Conservation (phyloP, 2,797 vertebrate genomes). For the Megaceryle alcyon region DNA sequence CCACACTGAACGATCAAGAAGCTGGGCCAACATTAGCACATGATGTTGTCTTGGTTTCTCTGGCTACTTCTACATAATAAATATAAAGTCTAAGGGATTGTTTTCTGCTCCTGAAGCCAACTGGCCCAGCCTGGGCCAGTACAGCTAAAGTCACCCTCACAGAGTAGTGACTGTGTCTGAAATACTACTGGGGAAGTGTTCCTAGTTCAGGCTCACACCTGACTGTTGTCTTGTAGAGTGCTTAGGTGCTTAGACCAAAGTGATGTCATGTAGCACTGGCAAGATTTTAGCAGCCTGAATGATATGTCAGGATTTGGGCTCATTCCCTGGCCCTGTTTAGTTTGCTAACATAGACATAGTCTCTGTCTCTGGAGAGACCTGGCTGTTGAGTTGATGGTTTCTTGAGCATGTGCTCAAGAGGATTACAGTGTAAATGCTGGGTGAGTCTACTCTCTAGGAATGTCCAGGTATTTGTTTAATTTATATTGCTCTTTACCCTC, state of each 20-base stretch:
- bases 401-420: not conserved
- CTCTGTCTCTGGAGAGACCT: not conserved
- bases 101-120: not conserved
- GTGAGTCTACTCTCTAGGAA: not conserved
- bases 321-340: not conserved
- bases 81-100: not conserved
- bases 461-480: not conserved
- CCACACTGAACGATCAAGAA: rapidly evolving
- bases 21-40: slow-evolving; percentile 2
- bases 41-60: not conserved
- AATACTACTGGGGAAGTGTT: not conserved
- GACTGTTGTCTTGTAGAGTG: not conserved
- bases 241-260: not conserved
- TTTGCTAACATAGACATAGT: not conserved
- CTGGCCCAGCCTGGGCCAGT: not conserved
- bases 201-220: not conserved
- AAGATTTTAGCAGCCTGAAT: not conserved
- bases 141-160: not conserved
- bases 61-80: not conserved
- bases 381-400: not conserved
- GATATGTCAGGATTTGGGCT: not conserved
- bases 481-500: not conserved
- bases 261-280: not conserved
- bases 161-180: not conserved
- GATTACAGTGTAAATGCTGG: not conserved